Percentiles rank a stretch among this genome's conserved stretches.
These are phyloP conservation scores for Dasypus novemcinctus DNA, from an alignment of 2,113 vertebrate genomes.

Conservation along the genomic window DNA sequence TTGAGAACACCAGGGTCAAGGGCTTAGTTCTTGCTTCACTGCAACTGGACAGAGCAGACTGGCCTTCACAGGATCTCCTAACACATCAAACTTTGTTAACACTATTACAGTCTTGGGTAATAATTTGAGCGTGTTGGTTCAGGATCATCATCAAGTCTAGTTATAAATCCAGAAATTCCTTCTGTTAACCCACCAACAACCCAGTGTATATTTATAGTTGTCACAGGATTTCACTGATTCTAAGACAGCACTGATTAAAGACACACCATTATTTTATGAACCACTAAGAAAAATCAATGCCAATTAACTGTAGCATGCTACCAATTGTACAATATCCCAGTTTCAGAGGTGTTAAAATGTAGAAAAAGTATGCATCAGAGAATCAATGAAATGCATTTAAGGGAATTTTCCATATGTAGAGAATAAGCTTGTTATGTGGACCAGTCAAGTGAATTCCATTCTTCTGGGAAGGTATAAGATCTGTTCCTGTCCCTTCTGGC, in stretches of 20 bases:
- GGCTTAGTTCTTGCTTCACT: neutral
- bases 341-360: constrained; percentile 8
- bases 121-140: neutral
- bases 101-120: neutral
- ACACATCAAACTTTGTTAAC: neutral
- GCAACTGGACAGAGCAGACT: neutral
- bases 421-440: neutral
- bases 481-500: neutral
- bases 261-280: neutral
- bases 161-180: neutral
- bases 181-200: neutral
- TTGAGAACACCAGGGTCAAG: neutral
- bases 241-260: neutral
- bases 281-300: neutral
- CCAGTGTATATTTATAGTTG: neutral
- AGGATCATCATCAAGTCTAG: neutral
- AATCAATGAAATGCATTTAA: neutral
- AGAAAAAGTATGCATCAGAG: neutral
- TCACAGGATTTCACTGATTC: neutral
- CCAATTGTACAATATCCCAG: neutral
- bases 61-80: neutral
- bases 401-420: neutral
- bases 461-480: neutral
- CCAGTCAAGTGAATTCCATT: neutral
- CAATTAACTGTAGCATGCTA: neutral